A percentile compares a stretch with the other conserved stretches of the same genome.
These are phyloP conservation scores for Molossus alvarezi DNA, from an alignment of 2,797 vertebrate species.

Conservation along the genomic window DNA sequence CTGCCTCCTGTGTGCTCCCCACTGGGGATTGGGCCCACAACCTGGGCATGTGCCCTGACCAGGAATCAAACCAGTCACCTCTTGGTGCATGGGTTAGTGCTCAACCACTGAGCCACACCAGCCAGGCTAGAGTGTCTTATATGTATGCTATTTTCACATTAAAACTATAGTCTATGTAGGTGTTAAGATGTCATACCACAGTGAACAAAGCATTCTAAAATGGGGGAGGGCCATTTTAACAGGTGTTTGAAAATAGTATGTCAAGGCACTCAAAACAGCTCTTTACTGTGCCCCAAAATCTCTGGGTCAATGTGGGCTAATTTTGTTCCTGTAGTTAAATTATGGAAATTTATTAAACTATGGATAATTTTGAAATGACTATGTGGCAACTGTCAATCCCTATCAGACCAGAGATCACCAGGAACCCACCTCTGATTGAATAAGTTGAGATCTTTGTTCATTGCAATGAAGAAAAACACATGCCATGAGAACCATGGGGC, in stretches of 20 bases:
- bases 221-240: not conserved
- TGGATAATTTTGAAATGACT: constrained; percentile 42
- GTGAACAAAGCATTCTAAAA: constrained; percentile 19
- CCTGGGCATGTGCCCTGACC: no score
- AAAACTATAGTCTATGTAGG: not conserved
- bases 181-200: not conserved
- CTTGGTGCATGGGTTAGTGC: no score
- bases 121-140: not conserved
- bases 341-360: constrained; percentile 24
- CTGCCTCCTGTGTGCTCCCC: no score
- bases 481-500: not conserved
- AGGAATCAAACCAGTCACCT: no score
- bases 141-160: constrained; percentile 13
- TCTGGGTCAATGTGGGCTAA: not conserved
- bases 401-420: not conserved
- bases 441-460: not conserved
- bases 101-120: no score
- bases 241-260: not conserved
- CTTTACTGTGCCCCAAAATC: not conserved
- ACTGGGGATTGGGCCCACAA: no score
- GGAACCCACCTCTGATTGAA: not conserved
- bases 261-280: not conserved
- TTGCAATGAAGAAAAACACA: constrained; percentile 8
- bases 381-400: not conserved
- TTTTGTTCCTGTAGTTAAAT: not conserved